Percentiles rank a stretch among this genome's conserved stretches.
Conservation (phyloP, 2,113 vertebrate species). For the Dicerorhinus sumatrensis region DNA sequence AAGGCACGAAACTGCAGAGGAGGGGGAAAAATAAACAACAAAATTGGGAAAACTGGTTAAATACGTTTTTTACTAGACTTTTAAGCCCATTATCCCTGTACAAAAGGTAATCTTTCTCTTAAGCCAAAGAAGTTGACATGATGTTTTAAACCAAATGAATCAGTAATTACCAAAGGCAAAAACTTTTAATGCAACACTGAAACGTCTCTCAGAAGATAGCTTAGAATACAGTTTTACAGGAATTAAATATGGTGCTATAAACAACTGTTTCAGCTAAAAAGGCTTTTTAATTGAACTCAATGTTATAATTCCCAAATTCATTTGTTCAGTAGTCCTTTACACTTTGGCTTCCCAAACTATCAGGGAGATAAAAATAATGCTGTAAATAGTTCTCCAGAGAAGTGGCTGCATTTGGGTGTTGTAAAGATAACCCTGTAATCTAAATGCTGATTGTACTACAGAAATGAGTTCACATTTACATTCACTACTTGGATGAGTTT, state of each 20-base stretch:
- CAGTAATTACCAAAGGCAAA: slow-evolving; percentile 52
- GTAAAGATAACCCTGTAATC: neutral
- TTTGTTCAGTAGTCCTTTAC: slow-evolving; percentile 72
- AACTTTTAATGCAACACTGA: slow-evolving; percentile 8
- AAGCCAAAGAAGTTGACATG: slow-evolving; percentile 47
- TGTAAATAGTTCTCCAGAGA: neutral
- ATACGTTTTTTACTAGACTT: neutral
- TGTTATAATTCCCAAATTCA: slow-evolving; percentile 61
- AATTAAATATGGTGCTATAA: slow-evolving; percentile 64
- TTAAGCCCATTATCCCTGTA: slow-evolving; percentile 5
- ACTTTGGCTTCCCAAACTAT: slow-evolving; percentile 62
- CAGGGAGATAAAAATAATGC: slow-evolving; percentile 43
- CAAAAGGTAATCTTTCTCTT: slow-evolving; percentile 62
- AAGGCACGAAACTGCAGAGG: slow-evolving; percentile 94
- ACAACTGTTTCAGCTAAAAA: slow-evolving; percentile 68
- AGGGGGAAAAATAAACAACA: slow-evolving; percentile 43
- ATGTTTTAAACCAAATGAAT: slow-evolving; percentile 56
- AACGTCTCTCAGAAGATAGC: slow-evolving; percentile 32
- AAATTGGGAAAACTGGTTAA: neutral
- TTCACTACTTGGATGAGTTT: slow-evolving; percentile 55
- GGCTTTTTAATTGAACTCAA: slow-evolving; percentile 72
- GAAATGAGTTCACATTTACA: slow-evolving; percentile 69
- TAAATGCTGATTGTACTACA: slow-evolving; percentile 52
- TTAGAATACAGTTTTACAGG: slow-evolving; percentile 60
- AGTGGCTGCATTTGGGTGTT: neutral